phyloP scores from a whole-genome alignment of 2,113 vertebrate species.

The Labeo rohita region DNA sequence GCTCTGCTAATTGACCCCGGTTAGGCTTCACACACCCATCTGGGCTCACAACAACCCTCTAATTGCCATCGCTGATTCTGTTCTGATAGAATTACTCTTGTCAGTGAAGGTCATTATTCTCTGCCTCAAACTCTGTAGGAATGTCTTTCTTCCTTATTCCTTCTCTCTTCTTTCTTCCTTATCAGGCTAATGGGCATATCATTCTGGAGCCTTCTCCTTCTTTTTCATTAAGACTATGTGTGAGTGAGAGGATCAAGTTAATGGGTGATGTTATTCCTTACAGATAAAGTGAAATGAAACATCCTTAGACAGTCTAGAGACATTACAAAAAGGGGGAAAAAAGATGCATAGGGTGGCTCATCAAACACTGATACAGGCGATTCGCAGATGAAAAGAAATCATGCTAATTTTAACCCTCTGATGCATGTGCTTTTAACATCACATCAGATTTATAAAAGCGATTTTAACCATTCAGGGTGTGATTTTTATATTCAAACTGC shows the following conservation, averaged over 20 bases:
- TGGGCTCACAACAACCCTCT: constrained; percentile 69
- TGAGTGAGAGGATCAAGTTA: constrained; percentile 55
- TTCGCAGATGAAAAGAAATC: background rate
- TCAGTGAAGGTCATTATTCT: constrained; percentile 75
- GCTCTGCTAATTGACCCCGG: constrained; percentile 73
- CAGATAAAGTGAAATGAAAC: constrained; percentile 22
- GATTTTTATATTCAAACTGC: background rate
- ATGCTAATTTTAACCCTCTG: background rate
- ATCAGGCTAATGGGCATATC: constrained; percentile 34
- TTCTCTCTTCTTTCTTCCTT: constrained; percentile 18
- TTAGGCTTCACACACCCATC: constrained; percentile 69
- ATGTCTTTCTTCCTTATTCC: constrained; percentile 45
- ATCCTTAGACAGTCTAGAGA: background rate
- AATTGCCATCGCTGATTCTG: constrained; percentile 76
- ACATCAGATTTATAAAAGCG: background rate
- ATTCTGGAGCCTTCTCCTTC: constrained; percentile 14
- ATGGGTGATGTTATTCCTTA: constrained; percentile 29
- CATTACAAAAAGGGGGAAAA: background rate
- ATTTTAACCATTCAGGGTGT: background rate
- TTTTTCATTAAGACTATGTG: constrained; percentile 28
- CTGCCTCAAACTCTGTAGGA: constrained; percentile 65
- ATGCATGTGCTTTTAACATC: background rate
- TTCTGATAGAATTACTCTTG: constrained; percentile 77
- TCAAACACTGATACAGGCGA: background rate
- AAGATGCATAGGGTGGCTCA: background rate